phyloP scores from a whole-genome alignment of 2,113 vertebrate genomes.

The pig (Sus scrofa) region DNA sequence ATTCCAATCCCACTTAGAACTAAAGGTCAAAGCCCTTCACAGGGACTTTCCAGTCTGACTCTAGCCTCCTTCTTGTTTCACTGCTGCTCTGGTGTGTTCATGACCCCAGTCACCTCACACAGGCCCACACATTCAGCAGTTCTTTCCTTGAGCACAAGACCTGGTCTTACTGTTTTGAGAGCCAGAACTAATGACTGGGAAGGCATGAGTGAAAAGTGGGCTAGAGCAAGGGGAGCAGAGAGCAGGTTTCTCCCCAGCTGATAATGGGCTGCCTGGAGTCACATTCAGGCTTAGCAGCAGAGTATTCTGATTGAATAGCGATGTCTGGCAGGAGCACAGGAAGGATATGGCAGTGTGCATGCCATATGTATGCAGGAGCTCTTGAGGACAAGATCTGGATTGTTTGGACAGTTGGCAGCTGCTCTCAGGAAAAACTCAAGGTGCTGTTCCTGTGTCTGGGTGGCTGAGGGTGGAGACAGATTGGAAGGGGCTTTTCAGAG shows the following conservation, averaged over 20 bases:
- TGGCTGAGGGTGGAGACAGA: neutral
- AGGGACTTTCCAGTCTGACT: neutral
- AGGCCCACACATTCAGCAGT: neutral
- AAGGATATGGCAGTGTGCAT: neutral
- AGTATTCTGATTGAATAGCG: neutral
- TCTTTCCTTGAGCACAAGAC: neutral
- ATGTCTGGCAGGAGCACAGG: constrained; percentile 4
- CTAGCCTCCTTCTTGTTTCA: neutral
- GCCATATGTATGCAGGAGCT: neutral
- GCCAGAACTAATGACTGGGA: neutral
- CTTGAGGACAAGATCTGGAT: neutral
- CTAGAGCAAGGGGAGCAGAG: neutral
- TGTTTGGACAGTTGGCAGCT: neutral
- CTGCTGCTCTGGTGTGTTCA: fast-evolving
- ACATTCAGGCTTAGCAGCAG: neutral
- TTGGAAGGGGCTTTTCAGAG: neutral
- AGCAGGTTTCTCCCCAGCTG: neutral
- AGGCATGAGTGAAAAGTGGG: neutral
- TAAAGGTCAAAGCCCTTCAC: neutral
- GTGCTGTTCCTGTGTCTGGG: neutral
- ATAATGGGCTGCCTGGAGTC: neutral
- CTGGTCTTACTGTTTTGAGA: neutral
- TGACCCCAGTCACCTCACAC: neutral
- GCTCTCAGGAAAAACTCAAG: neutral
- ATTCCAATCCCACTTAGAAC: neutral